Conservation (phyloP, 2,113 vertebrate genomes). For the Pachyramphus minor region DNA sequence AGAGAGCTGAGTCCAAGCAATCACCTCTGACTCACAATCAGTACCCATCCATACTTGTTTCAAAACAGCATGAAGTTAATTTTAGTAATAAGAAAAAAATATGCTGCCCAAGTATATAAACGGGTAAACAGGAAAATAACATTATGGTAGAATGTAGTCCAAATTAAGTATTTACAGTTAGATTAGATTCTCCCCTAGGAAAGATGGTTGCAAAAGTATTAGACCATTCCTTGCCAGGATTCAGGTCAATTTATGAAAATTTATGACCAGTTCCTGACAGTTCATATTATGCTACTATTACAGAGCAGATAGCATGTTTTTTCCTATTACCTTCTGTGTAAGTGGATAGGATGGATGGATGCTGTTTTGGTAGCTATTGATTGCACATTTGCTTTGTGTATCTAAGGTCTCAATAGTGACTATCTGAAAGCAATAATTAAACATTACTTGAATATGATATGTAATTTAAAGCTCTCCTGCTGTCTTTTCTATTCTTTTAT, state of each 20-base stretch:
- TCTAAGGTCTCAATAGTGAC: neutral
- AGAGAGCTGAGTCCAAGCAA: neutral
- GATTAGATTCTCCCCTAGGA: neutral
- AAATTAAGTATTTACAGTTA: neutral
- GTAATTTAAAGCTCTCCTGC: neutral
- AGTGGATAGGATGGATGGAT: neutral
- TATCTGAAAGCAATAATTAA: neutral
- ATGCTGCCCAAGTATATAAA: neutral
- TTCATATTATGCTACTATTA: neutral
- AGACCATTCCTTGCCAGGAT: neutral
- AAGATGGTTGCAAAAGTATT: neutral
- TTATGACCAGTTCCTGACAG: neutral
- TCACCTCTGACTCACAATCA: neutral
- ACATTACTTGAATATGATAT: neutral
- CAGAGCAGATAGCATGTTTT: neutral
- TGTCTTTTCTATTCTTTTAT: neutral
- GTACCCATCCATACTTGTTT: neutral
- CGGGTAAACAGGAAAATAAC: neutral
- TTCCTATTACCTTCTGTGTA: neutral
- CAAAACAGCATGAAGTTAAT: neutral
- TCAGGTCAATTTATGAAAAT: fast-evolving
- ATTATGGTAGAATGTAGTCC: neutral
- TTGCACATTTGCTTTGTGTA: neutral
- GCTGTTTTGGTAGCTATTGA: neutral
- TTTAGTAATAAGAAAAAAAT: neutral